Conservation (phyloP, 2,888 invertebrate genomes). For the Tetanocera ferruginea region DNA sequence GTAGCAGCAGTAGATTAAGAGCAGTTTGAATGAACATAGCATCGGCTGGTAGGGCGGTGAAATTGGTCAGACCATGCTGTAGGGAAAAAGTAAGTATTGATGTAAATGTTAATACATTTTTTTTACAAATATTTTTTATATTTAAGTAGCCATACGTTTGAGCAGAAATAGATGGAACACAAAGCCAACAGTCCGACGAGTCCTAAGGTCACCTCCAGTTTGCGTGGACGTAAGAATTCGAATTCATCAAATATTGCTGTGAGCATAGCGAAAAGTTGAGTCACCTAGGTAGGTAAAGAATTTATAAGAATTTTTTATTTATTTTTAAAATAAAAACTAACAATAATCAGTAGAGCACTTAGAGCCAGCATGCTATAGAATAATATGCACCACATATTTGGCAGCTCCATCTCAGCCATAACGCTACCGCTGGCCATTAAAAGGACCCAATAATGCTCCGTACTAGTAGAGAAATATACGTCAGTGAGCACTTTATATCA, state of each 20-base stretch:
- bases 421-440: slow-evolving; percentile 43
- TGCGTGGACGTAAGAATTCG: slow-evolving; percentile 53
- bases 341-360: slow-evolving; percentile 79
- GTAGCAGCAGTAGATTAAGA: slow-evolving; percentile 76
- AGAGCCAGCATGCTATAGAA: slow-evolving; percentile 83
- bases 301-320: background rate
- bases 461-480: background rate
- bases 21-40: slow-evolving; percentile 52
- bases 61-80: slow-evolving; percentile 54
- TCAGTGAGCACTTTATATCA: no score
- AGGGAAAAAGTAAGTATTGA: background rate
- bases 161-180: slow-evolving; percentile 55
- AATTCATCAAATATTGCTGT: slow-evolving; percentile 64
- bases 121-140: slow-evolving; percentile 1
- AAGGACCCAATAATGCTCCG: slow-evolving; percentile 29
- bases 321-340: slow-evolving; percentile 71
- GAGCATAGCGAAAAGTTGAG: slow-evolving; percentile 58
- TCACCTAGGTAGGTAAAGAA: slow-evolving; percentile 46
- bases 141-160: slow-evolving; percentile 54
- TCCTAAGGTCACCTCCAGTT: slow-evolving; percentile 49
- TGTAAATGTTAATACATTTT: background rate
- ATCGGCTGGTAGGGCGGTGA: slow-evolving; percentile 48
- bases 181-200: slow-evolving; percentile 48
- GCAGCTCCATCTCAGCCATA: slow-evolving; percentile 60
- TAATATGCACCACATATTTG: slow-evolving; percentile 79